A percentile compares a stretch with the other conserved stretches of the same genome.
phyloP scores from a whole-genome alignment of 23 tunicate genomes.

The Aplidium turbinatum region DNA sequence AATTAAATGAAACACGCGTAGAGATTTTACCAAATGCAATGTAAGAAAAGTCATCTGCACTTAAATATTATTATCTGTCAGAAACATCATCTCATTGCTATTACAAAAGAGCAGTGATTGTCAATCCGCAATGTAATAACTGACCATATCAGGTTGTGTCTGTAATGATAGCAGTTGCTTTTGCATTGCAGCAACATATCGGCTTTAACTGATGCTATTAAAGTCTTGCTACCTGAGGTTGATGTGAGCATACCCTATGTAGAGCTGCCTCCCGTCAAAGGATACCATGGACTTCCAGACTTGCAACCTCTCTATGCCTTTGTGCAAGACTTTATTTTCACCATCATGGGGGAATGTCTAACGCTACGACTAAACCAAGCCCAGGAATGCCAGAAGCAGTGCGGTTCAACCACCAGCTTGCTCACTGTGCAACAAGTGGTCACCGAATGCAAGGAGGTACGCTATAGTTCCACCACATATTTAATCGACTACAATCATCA shows the following conservation, averaged over 20 bases:
- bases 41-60: too few species aligned
- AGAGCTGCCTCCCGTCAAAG: background rate
- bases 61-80: too few species aligned
- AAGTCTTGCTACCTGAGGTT: conserved; percentile 8
- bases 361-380: conserved; percentile 62
- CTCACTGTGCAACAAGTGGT: conserved; percentile 84
- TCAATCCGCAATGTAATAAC: too few species aligned
- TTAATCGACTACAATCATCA: too few species aligned
- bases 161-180: too few species aligned
- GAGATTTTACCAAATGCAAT: too few species aligned
- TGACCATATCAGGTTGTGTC: too few species aligned
- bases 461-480: too few species aligned
- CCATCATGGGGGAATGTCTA: conserved; percentile 66
- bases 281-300: conserved; percentile 40
- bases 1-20: too few species aligned
- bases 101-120: too few species aligned
- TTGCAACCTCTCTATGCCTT: conserved; percentile 47
- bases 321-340: conserved; percentile 34
- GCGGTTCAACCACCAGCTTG: conserved; percentile 59
- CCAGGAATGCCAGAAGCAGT: conserved; percentile 49
- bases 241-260: conserved; percentile 6
- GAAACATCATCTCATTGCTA: too few species aligned
- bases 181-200: conserved; percentile 14
- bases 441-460: conserved; percentile 80
- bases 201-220: background rate